Percentiles rank a stretch among this genome's conserved stretches.
Evolutionary conservation across 2,113 vertebrate species (phyloP).

Genomic region (Alligator sinensis): DNA sequence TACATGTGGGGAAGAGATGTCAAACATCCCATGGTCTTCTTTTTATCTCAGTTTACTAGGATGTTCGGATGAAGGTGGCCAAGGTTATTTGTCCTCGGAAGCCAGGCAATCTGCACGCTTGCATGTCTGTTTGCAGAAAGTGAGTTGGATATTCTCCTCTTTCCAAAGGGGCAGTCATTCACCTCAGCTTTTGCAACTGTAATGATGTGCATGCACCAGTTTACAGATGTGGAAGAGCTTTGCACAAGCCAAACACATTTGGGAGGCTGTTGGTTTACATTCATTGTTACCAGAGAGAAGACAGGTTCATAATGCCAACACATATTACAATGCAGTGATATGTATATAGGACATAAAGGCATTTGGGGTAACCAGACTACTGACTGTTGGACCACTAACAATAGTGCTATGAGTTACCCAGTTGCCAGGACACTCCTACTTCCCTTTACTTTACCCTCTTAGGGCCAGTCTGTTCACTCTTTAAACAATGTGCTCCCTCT

Average conservation of each 20-base stretch:
- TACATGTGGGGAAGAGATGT: neutral
- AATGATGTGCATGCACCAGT: neutral
- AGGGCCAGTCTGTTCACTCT: neutral
- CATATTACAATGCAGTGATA: neutral
- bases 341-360: neutral
- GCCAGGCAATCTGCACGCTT: neutral
- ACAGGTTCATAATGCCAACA: neutral
- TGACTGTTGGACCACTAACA: neutral
- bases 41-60: neutral
- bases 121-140: fast-evolving
- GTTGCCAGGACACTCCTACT: neutral
- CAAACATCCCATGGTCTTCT: neutral
- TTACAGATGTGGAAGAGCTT: neutral
- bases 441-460: neutral
- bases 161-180: fast-evolving
- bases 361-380: neutral
- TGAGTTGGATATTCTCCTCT: neutral
- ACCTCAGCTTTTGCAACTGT: neutral
- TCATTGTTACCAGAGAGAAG: neutral
- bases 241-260: neutral
- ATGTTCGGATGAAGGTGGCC: neutral
- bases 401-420: neutral
- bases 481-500: neutral
- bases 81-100: neutral
- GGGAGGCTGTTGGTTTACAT: too few relatives aligned